Evolutionary conservation across 1,140 invertebrate genomes (phyloP).

Genomic region (Theocolax elegans): DNA sequence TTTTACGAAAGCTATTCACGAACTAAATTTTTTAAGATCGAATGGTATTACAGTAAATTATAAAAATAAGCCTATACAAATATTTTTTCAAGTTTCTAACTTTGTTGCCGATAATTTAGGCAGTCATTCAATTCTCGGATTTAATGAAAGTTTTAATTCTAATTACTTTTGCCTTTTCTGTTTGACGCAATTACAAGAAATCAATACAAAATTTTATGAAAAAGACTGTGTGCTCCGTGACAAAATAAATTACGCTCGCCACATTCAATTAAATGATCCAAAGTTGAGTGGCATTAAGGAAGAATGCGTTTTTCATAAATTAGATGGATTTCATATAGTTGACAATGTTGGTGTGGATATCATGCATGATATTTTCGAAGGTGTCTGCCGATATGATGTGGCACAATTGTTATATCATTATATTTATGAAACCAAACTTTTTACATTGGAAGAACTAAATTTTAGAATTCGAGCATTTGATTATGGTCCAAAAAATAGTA

Average conservation of each 20-base stretch:
- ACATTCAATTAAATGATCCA: background rate
- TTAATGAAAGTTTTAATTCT: constrained; percentile 37
- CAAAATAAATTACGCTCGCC: constrained; percentile 3
- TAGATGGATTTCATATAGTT: constrained; percentile 19
- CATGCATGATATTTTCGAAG: constrained; percentile 37
- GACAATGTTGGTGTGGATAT: constrained; percentile 33
- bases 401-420: constrained; percentile 26
- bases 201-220: constrained; percentile 9
- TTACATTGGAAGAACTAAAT: constrained; percentile 30
- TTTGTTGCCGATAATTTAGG: constrained; percentile 27
- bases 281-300: constrained; percentile 18
- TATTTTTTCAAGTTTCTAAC: constrained; percentile 34
- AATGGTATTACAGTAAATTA: constrained; percentile 17
- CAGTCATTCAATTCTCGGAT: constrained; percentile 41
- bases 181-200: constrained; percentile 7
- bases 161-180: constrained; percentile 38
- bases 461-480: constrained; percentile 18
- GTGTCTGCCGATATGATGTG: constrained; percentile 29
- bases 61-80: background rate
- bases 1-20: constrained; percentile 39
- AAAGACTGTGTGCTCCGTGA: constrained; percentile 13
- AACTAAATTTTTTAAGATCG: constrained; percentile 36
- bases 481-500: constrained; percentile 13
- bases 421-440: constrained; percentile 27
- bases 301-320: constrained; percentile 26